Conservation (phyloP, 2,888 invertebrate species). For the Nomada fabriciana region DNA sequence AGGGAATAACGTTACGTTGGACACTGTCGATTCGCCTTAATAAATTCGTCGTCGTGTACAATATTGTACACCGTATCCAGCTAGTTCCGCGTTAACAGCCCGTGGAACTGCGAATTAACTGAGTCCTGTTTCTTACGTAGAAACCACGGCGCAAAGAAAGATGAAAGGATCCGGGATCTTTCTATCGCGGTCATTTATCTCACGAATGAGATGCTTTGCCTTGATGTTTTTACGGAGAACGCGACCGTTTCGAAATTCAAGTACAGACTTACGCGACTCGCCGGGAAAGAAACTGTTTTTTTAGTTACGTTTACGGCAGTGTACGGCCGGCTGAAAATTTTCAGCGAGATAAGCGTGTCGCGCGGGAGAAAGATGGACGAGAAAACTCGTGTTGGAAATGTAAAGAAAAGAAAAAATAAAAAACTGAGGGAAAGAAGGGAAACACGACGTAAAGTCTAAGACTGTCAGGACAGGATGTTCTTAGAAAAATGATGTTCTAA, state of each 20-base stretch:
- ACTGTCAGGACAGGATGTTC: background rate
- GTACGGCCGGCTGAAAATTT: conserved; percentile 9
- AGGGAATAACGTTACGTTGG: conserved; percentile 28
- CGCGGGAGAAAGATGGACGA: background rate
- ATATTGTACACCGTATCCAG: background rate
- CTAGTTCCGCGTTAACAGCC: background rate
- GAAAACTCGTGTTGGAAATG: background rate
- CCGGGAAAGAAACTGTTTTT: conserved; percentile 3
- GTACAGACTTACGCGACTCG: conserved; percentile 25
- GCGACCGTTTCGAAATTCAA: conserved; percentile 31
- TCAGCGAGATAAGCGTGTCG: conserved; percentile 3
- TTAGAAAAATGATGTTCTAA: conserved; percentile 20
- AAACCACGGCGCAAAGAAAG: background rate
- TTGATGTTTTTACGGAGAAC: conserved; percentile 21
- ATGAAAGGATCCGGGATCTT: conserved; percentile 11
- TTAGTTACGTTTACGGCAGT: conserved; percentile 11
- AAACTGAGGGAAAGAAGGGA: no score
- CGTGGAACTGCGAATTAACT: conserved; percentile 29
- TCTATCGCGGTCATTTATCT: conserved; percentile 39
- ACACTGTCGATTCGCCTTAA: conserved; percentile 12
- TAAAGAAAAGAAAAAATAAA: background rate
- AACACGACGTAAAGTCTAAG: background rate
- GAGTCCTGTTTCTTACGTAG: background rate
- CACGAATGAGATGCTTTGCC: conserved; percentile 27
- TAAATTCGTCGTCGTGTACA: background rate